Base-by-base conservation (phyloP, 2,888 invertebrate genomes). In the Cephus runcator region DNA sequence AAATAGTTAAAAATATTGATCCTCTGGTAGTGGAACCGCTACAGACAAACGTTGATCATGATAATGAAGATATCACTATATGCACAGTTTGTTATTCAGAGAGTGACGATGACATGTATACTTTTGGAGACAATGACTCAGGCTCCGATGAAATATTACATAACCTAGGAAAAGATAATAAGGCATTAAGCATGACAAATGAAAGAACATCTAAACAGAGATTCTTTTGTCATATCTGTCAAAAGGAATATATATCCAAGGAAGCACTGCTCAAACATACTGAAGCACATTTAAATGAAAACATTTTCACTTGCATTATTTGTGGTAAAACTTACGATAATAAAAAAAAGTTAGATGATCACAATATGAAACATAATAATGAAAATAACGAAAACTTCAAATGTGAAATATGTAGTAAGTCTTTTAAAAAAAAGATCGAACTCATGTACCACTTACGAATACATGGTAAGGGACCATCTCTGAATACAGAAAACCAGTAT, bases 401-500 rank as follows among this genome's bases (percentile, higher is more conserved):
- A 74, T 79, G 79, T 12, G 77, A 79, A 34, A 78, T 79, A n/a
- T 80, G 81, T 9, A 69, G 73, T 56, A 79, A 78, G 78, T 77
- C 79, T 30, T 81, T 80, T 34, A 79, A 77, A 34, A 75, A 79
- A 77, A 68, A 76, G 73, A 68, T 23, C 12, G 79, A 80, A 77
- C 73, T 81, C 30, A 76, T 77, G 34, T 68, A n/a, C n/a, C 73
- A 77, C 35, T 40, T 40, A 69, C 69, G 73, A 12, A 76, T 75
- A 34, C 77, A 75, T 11, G 76, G 75, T 31, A 75, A 69, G 34
- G 73, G 73, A 11, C 34, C 33, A 15, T 68, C 76, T n/a, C 33
- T 73, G 2, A 79, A 78, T 11, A 74, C 34, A 12, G 69, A 77
- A 12, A 80, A 79, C 9, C 82, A 76, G 73, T 87, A 83, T 81